Base-by-base conservation (phyloP, 2,888 invertebrate species). In the Parnassius smintheus region DNA sequence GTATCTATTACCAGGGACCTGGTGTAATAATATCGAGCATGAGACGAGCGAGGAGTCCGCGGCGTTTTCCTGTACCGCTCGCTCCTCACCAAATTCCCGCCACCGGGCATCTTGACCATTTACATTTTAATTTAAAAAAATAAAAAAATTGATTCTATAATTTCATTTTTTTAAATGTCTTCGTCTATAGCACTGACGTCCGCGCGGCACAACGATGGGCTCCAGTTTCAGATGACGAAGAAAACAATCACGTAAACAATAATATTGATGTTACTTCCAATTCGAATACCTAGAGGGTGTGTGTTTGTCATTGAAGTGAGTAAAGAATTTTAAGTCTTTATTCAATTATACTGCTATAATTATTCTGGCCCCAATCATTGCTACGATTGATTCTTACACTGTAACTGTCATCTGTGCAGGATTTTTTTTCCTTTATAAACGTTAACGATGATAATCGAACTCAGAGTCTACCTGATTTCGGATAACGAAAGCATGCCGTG, bases 201-300 rank as follows among this genome's bases (percentile, higher is more conserved):
- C 77, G 75, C 69, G 68, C 72, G 66, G 65, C 65, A 63, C 64
- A 69, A 67, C 70, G 72, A 68, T 67, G 70, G 73, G 69, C 69
- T 72, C 74, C 74, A 73, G 78, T 76, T 83, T 81, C 82, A 77
- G 73, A 76, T 85, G 85, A 82, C 85, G 74, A 83, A 83, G 81
- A 82, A 78, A 82, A 83, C 83, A 86, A 82, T 79, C 77, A 75
- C 75, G 84, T 85, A 86, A 88, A 89, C 90, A 89, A 87, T 86
- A 81, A 82, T 83, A 82, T 85, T 88, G 81, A 82, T 82, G 75
- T 77, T 74, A 77, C 73, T 70, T 66, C 70, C 67, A 70, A 46
- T 70, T 74, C 70, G 67, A 67, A 67, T 74, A 18, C 18, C 18
- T 18, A 70, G 70, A 78, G 82, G 81, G 76, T 85, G 83, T 72